These are phyloP conservation scores for Tarsius wallacei DNA, from an alignment of 2,797 vertebrate species.

Conservation along the genomic window DNA sequence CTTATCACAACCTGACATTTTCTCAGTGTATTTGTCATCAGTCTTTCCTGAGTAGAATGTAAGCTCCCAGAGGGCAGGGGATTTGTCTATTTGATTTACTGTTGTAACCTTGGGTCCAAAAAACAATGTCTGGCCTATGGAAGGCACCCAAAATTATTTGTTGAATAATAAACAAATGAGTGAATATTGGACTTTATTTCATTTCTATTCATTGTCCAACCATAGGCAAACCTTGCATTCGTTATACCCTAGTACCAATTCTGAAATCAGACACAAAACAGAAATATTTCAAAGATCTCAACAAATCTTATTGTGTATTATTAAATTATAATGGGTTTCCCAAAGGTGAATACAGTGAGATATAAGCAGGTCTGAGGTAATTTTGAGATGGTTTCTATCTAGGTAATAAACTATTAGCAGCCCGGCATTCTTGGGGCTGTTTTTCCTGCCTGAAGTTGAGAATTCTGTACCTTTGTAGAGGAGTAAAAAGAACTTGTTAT, in stretches of 20 bases:
- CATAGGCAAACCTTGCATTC: neutral
- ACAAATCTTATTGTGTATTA: conserved; percentile 9
- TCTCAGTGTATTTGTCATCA: neutral
- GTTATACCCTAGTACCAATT: neutral
- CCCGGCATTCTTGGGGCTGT: conserved; percentile 50
- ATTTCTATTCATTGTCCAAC: neutral
- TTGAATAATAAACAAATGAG: neutral
- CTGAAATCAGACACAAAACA: conserved; percentile 44
- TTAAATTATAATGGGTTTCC: conserved; percentile 4
- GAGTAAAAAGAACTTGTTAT: conserved; percentile 9
- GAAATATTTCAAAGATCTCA: conserved; percentile 5
- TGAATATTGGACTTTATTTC: conserved; percentile 7
- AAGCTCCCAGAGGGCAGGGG: neutral
- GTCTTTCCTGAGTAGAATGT: neutral
- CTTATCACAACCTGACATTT: neutral
- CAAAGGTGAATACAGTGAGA: conserved; percentile 52
- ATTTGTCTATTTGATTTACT: neutral
- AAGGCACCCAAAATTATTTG: neutral
- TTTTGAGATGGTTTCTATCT: conserved; percentile 3
- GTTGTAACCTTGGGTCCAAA: neutral
- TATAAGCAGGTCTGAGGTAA: conserved; percentile 43
- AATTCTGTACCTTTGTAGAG: conserved; percentile 30
- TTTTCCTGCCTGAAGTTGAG: conserved; percentile 61
- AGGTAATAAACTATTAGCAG: conserved; percentile 18
- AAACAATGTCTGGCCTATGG: neutral